These are phyloP conservation scores for Ahaetulla prasina DNA, from an alignment of 2,113 vertebrate species.

Conservation along the genomic window DNA sequence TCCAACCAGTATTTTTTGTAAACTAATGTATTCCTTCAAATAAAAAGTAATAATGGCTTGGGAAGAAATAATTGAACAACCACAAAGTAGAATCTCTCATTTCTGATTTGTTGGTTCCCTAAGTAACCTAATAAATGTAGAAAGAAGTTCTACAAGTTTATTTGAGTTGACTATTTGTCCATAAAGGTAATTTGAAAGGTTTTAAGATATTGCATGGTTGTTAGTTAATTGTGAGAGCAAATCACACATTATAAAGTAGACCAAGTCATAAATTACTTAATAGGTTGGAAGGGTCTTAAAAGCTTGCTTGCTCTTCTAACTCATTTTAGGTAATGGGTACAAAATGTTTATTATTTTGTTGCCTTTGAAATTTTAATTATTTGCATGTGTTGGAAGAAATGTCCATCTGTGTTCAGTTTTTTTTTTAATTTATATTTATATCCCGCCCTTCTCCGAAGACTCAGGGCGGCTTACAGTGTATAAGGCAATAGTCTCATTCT, in stretches of 20 bases:
- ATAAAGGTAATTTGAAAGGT: background rate
- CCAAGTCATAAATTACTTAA: background rate
- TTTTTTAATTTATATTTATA: no score
- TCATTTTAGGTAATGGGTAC: background rate
- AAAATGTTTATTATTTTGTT: background rate
- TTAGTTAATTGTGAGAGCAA: background rate
- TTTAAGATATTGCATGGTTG: background rate
- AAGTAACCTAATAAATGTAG: background rate
- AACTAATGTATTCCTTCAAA: background rate
- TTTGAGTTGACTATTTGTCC: background rate
- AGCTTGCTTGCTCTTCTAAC: background rate
- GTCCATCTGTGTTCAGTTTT: no score
- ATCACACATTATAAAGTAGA: background rate
- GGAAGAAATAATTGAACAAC: no score
- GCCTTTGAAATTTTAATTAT: background rate
- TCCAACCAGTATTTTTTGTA: background rate
- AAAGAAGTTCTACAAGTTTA: background rate
- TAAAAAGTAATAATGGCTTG: no score
- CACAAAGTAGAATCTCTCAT: no score
- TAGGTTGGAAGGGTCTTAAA: background rate
- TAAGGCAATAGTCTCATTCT: no score
- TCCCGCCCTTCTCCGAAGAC: no score
- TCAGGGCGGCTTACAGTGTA: no score
- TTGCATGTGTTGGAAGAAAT: background rate
- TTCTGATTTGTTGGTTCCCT: background rate